Evolutionary conservation across 2,888 invertebrate genomes (phyloP).

Genomic region (Anthoptus insignis): DNA sequence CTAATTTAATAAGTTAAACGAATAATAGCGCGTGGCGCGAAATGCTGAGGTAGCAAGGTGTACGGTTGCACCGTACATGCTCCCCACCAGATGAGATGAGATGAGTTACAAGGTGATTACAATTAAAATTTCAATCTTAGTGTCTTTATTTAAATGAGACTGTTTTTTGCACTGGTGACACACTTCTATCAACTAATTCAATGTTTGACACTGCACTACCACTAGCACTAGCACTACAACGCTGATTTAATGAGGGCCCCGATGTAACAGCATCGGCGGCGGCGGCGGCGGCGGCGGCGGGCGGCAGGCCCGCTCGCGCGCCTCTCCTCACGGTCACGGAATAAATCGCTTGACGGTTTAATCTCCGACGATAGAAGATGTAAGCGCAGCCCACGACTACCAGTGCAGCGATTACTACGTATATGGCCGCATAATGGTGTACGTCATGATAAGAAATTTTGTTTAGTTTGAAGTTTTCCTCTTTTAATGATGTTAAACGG

Average conservation of each 20-base stretch:
- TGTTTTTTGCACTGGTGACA: conserved; percentile 5
- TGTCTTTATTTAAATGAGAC: conserved; percentile 1
- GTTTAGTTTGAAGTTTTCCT: not conserved
- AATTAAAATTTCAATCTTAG: conserved; percentile 4
- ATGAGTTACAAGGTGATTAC: conserved; percentile 15
- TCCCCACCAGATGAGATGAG: conserved; percentile 11
- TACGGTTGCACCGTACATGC: conserved; percentile 21
- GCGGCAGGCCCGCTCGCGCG: conserved; percentile 2
- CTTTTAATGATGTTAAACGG: not conserved
- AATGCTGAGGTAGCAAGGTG: no score
- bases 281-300: not conserved
- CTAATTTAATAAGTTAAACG: no score
- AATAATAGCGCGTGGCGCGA: no score
- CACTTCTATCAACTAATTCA: conserved; percentile 20
- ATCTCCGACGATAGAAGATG: conserved; percentile 5
- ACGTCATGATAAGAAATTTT: not conserved
- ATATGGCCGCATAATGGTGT: conserved; percentile 9
- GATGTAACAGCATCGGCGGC: not conserved
- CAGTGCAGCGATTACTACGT: not conserved
- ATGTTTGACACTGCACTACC: conserved; percentile 8
- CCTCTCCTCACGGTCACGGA: conserved; percentile 2
- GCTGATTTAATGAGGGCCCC: not conserved
- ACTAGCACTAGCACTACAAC: conserved; percentile 13
- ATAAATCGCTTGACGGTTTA: conserved; percentile 4
- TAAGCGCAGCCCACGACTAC: not conserved